Conservation (phyloP, 2,888 invertebrate genomes). For the Catocala nupta region DNA sequence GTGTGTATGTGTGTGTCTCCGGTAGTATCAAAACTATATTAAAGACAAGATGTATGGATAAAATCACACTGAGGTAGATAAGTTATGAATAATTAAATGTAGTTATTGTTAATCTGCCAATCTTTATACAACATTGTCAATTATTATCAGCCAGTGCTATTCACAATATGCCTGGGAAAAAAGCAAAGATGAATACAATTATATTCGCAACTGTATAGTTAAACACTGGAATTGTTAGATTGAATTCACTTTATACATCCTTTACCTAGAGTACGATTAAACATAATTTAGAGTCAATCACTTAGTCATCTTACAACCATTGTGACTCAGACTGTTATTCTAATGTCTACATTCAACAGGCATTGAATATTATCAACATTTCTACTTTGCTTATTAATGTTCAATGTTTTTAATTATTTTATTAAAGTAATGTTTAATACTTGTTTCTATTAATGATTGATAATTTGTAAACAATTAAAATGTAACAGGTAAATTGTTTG, state of each 20-base stretch:
- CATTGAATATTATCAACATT: background rate
- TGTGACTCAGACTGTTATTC: slow-evolving; percentile 45
- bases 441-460: no score
- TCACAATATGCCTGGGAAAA: slow-evolving; percentile 2
- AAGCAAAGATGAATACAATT: background rate
- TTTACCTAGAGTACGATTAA: slow-evolving; percentile 19
- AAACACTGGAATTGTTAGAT: background rate
- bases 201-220: background rate
- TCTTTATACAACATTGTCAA: background rate
- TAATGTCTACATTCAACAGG: slow-evolving; percentile 26
- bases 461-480: no score
- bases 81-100: no score
- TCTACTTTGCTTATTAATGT: background rate
- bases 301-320: slow-evolving; percentile 40
- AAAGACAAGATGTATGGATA: no score
- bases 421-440: no score
- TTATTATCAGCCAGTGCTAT: background rate
- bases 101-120: no score
- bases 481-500: background rate
- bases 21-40: no score
- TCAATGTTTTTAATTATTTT: no score
- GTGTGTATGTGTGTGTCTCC: no score
- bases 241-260: slow-evolving; percentile 27
- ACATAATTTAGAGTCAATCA: slow-evolving; percentile 30
- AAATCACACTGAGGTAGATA: no score